Base-by-base conservation (phyloP, 2,888 invertebrate genomes). In the Lasioglossum oenotherae region DNA sequence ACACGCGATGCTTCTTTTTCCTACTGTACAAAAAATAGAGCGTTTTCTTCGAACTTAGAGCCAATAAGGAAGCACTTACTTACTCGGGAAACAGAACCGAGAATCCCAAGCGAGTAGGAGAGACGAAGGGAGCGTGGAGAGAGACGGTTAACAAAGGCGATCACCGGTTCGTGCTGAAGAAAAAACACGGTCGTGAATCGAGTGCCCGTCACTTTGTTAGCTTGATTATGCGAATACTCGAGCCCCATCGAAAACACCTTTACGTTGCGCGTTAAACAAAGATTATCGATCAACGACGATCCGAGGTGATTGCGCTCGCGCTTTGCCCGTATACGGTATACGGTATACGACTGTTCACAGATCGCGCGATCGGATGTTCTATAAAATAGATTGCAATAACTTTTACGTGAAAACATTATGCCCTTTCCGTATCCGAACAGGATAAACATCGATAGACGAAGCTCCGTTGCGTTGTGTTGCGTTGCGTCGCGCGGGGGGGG, bases 41-140 rank as follows among this genome's bases (percentile, higher is more conserved):
- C 49, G 41, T 85, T 79, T 85, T 77, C 85, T 69, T 73, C 49
- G 23, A 76, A 85, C 80, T 85, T 85, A 85, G 79, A 27, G 57
- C 80, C 85, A 85, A 85, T 79, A 79, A 85, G 85, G 85, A 85
- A 85, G 85, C 85, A 85, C 85, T 85, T 75, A 73, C 57, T 60
- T 60, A 49, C 60, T 64, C 64, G 46, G 57, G 67, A 74, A 85
- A 85, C 41, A 27, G 85, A 85, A 79, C 12, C 49, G 35, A 49
- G 53, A 57, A 75, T 38, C 71, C 80, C 49, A 85, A 73, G 67
- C 78, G 73, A 85, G 64, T 73, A 79, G 80, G 57, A 78, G 57
- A 75, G 75, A 73, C 76, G 23, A 75, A 75, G 78, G 49, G 71
- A 41, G 4, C 35, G 69, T 49, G 46, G 73, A 74, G 31, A 74